These are phyloP conservation scores for Willowsia nigromaculata DNA, from an alignment of 2,888 invertebrate genomes.

Conservation along the genomic window DNA sequence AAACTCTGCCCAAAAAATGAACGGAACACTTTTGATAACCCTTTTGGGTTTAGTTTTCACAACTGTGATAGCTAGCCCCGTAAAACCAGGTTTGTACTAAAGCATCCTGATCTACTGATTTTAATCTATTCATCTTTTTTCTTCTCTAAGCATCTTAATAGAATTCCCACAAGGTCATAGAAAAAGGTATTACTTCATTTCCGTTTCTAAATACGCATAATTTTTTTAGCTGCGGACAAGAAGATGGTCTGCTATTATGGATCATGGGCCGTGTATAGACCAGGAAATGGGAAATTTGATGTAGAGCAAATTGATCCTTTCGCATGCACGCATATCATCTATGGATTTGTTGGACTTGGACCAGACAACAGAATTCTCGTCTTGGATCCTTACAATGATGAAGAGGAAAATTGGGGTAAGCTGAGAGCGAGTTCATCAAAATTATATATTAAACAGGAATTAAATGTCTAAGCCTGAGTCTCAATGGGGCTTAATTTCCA, in stretches of 20 bases:
- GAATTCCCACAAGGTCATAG: no score
- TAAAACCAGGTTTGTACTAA: slow-evolving; percentile 26
- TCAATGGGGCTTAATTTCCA: neutral
- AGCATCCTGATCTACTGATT: neutral
- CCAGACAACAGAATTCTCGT: slow-evolving; percentile 80
- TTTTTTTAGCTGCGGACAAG: slow-evolving; percentile 78
- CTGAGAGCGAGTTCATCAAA: neutral
- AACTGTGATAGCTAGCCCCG: slow-evolving; percentile 44
- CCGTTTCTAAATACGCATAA: neutral
- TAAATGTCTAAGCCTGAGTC: neutral
- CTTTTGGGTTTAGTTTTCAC: slow-evolving; percentile 50
- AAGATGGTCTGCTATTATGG: slow-evolving; percentile 86
- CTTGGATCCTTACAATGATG: slow-evolving; percentile 82
- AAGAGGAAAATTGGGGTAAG: slow-evolving; percentile 84
- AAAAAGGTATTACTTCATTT: no score
- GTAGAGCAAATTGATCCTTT: slow-evolving; percentile 81
- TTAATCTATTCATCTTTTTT: neutral
- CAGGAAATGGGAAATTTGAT: slow-evolving; percentile 85
- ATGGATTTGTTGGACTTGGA: slow-evolving; percentile 86
- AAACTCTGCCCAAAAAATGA: slow-evolving; percentile 1
- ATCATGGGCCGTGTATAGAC: slow-evolving; percentile 87
- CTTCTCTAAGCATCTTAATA: neutral
- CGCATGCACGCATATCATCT: slow-evolving; percentile 81
- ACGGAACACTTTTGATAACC: neutral
- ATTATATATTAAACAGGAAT: neutral